These are phyloP conservation scores for Invenusta paracnida DNA, from an alignment of 2,888 invertebrate species.

Conservation along the genomic window DNA sequence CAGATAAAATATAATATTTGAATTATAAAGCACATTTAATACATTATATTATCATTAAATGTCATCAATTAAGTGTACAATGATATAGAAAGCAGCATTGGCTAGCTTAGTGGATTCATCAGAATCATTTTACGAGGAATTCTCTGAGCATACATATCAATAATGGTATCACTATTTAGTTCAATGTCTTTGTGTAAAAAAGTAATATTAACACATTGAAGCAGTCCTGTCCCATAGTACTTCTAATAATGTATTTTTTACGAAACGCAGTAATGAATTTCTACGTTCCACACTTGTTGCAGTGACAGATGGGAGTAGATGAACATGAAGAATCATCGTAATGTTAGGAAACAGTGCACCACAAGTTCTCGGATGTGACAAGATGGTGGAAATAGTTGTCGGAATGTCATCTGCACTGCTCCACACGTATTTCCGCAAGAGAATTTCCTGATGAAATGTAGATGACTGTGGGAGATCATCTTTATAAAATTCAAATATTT, in stretches of 20 bases:
- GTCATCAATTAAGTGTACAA: not conserved
- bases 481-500: not conserved
- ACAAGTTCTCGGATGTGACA: not conserved
- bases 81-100: not conserved
- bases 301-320: not conserved
- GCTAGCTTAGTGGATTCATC: not conserved
- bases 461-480: not conserved
- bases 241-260: not conserved
- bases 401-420: not conserved
- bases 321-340: not conserved
- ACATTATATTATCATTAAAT: not conserved
- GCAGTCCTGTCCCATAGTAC: not conserved
- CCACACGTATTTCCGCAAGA: not conserved
- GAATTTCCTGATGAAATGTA: not conserved
- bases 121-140: not conserved
- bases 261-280: not conserved
- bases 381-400: not conserved
- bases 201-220: not conserved
- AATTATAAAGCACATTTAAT: not conserved
- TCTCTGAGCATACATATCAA: not conserved
- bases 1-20: not conserved
- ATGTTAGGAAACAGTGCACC: not conserved
- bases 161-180: not conserved
- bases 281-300: not conserved
- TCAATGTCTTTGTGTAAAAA: not conserved